Evolutionary conservation across 2,888 invertebrate genomes (phyloP).

Genomic region (Calameuta pallipes): DNA sequence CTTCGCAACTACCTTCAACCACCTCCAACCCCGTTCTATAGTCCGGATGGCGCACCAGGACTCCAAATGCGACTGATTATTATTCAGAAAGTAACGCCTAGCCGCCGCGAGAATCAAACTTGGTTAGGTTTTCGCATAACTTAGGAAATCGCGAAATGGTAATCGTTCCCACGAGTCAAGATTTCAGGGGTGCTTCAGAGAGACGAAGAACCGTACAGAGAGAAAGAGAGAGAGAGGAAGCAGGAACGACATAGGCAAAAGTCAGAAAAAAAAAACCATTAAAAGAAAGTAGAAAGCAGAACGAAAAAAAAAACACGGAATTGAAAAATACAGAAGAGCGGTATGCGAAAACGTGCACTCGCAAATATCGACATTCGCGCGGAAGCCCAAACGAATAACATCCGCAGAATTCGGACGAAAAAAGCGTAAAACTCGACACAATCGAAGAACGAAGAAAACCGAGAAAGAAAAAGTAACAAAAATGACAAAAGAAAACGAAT

Average conservation of each 20-base stretch:
- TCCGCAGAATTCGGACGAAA: neutral
- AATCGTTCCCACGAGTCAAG: conserved; percentile 20
- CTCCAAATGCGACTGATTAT: conserved; percentile 32
- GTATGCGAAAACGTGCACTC: too few species aligned
- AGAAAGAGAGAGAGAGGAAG: conserved; percentile 7
- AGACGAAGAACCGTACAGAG: conserved; percentile 14
- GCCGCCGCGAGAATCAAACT: conserved; percentile 42
- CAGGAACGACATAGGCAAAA: conserved; percentile 4
- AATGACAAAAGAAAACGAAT: neutral
- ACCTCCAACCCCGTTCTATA: conserved; percentile 25
- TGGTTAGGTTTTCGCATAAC: conserved; percentile 42
- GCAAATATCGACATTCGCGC: neutral
- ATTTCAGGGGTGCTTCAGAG: conserved; percentile 15
- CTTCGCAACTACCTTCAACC: conserved; percentile 21
- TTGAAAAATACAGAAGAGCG: neutral
- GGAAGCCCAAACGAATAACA: neutral
- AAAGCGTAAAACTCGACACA: neutral
- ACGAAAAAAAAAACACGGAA: neutral
- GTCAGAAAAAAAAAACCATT: conserved; percentile 8
- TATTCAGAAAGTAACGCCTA: conserved; percentile 54
- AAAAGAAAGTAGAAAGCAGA: conserved; percentile 9
- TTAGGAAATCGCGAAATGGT: conserved; percentile 24
- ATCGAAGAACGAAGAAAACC: neutral
- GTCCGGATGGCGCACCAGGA: conserved; percentile 1
- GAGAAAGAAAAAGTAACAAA: neutral